Percentiles rank a stretch among this genome's conserved stretches.
phyloP scores from a whole-genome alignment of 1,140 invertebrate species.

The Ctenoplectra terminalis region DNA sequence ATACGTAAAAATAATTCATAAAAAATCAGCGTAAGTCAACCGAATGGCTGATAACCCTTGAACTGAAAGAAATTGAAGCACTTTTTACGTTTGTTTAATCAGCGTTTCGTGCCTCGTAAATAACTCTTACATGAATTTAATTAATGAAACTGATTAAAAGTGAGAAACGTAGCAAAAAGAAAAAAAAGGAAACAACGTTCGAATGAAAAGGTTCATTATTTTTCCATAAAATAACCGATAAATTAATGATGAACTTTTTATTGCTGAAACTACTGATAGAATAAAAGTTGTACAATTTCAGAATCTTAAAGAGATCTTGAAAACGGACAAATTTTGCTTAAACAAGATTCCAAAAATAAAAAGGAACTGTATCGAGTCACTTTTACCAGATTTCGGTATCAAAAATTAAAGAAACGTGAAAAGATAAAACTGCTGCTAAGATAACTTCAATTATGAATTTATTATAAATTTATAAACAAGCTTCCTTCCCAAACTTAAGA shows the following conservation, averaged over 20 bases:
- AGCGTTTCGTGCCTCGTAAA: background rate
- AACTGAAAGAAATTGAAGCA: background rate
- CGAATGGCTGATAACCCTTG: background rate
- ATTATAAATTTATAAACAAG: too few relatives aligned
- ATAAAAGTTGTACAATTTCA: too few relatives aligned
- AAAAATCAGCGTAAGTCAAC: too few relatives aligned
- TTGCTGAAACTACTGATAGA: background rate
- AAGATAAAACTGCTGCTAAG: too few relatives aligned
- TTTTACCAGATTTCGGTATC: too few relatives aligned
- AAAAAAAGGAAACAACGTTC: background rate
- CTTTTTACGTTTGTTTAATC: background rate
- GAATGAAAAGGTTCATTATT: background rate
- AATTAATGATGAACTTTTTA: background rate
- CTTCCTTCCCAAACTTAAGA: too few relatives aligned
- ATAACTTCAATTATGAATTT: too few relatives aligned
- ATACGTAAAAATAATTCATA: background rate
- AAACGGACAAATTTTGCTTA: too few relatives aligned
- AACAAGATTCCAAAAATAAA: too few relatives aligned
- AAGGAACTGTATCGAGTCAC: too few relatives aligned
- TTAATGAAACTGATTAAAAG: background rate
- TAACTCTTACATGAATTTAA: conserved; percentile 21
- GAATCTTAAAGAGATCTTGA: too few relatives aligned
- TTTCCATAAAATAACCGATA: background rate
- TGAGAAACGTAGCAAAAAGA: background rate
- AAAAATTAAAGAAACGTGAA: too few relatives aligned